Evolutionary conservation across 2,797 vertebrate genomes (phyloP).

Genomic region (Acipenser oxyrinchus): DNA sequence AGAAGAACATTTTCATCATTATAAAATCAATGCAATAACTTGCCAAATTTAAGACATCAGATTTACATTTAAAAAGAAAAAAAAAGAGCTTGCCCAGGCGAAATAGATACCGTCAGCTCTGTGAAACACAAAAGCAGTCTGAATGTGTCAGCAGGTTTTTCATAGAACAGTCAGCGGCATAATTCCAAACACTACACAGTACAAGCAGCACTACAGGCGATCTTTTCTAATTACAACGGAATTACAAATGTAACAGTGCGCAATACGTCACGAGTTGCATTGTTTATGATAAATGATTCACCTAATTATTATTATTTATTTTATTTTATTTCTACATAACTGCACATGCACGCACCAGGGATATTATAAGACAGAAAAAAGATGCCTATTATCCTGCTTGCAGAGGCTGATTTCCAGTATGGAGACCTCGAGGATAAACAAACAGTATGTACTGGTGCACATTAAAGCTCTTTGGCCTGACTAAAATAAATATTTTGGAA

Average conservation of each 20-base stretch:
- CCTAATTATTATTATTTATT: slow-evolving; percentile 26
- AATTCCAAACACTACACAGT: slow-evolving; percentile 47
- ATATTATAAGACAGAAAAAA: too few species aligned
- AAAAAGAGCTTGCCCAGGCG: not conserved
- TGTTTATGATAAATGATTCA: slow-evolving; percentile 5
- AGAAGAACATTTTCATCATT: too few species aligned
- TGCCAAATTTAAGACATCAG: too few species aligned
- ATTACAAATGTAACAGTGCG: slow-evolving; percentile 40
- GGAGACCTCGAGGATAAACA: too few species aligned
- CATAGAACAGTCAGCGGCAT: slow-evolving; percentile 55
- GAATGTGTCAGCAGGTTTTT: slow-evolving; percentile 58
- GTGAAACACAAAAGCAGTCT: slow-evolving; percentile 40
- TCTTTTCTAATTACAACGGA: slow-evolving; percentile 40
- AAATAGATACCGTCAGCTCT: not conserved
- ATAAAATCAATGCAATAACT: too few species aligned
- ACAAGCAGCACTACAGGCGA: slow-evolving; percentile 54
- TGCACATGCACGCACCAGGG: slow-evolving; percentile 22
- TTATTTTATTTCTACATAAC: slow-evolving; percentile 22
- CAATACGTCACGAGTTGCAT: slow-evolving; percentile 22
- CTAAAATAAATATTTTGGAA: too few species aligned
- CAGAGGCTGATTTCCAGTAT: too few species aligned
- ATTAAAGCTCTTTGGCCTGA: too few species aligned
- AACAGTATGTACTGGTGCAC: too few species aligned
- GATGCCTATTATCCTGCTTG: too few species aligned
- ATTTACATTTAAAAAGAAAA: not conserved